Conservation (phyloP, 2,113 vertebrate species). For the Odontesthes bonariensis region DNA sequence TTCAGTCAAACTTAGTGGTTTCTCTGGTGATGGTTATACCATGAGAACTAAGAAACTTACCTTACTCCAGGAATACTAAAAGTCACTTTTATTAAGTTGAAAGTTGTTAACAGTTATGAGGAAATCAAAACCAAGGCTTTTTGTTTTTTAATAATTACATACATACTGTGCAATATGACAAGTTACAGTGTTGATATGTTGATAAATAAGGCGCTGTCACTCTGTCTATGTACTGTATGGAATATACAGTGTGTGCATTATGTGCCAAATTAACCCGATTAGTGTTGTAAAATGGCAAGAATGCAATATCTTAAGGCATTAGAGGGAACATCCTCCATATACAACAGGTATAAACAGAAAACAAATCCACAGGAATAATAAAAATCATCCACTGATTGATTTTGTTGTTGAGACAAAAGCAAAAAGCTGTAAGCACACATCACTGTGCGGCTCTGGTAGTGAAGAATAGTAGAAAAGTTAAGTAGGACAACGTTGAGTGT, state of each 20-base stretch:
- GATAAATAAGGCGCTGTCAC: conserved; percentile 61
- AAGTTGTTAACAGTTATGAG: conserved; percentile 58
- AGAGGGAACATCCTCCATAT: conserved; percentile 30
- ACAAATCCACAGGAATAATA: conserved; percentile 16
- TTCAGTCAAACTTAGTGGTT: not conserved
- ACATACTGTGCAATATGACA: conserved; percentile 60
- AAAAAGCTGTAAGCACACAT: not conserved
- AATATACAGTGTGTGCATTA: conserved; percentile 49
- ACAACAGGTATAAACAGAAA: conserved; percentile 6
- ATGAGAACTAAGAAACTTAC: not conserved
- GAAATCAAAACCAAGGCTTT: conserved; percentile 38
- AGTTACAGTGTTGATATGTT: conserved; percentile 51
- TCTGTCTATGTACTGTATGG: conserved; percentile 40
- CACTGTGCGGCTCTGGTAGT: conserved; percentile 25
- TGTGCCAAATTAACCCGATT: conserved; percentile 66
- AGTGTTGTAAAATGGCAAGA: conserved; percentile 43
- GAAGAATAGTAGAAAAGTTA: not conserved
- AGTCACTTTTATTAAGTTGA: conserved; percentile 81
- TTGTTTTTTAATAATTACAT: conserved; percentile 46
- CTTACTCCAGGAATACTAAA: conserved; percentile 56
- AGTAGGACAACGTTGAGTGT: not conserved
- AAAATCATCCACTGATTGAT: conserved; percentile 13
- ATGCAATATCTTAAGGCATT: conserved; percentile 44
- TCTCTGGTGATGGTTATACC: not conserved
- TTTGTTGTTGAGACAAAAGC: not conserved